Evolutionary conservation across 1,140 invertebrate genomes (phyloP).

Genomic region (Thereuonema tuberculata): DNA sequence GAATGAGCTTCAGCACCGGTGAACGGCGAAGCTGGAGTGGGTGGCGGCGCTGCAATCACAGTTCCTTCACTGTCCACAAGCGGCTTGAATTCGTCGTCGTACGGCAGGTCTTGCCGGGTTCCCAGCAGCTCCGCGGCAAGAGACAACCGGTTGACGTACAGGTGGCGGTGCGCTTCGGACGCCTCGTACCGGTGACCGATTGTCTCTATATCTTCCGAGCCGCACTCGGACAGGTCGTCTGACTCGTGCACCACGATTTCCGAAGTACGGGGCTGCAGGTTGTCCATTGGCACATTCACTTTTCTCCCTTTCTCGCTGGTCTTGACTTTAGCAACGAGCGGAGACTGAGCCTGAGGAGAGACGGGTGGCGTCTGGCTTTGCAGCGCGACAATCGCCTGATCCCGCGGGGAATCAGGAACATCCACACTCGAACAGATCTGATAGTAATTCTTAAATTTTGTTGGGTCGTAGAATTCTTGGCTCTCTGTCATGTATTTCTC

Average conservation of each 20-base stretch:
- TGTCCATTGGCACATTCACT: neutral
- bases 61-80: constrained; percentile 5
- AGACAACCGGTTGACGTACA: constrained; percentile 18
- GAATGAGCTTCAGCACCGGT: neutral
- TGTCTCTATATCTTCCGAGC: constrained; percentile 18
- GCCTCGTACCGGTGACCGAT: constrained; percentile 18
- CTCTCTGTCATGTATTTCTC: neutral
- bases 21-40: neutral
- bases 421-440: neutral
- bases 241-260: constrained; percentile 18
- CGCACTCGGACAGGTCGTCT: constrained; percentile 16
- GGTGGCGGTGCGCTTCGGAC: constrained; percentile 4
- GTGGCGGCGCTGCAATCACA: neutral
- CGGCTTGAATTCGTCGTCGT: constrained; percentile 18
- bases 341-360: neutral
- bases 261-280: neutral
- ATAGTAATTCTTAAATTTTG: neutral
- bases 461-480: neutral
- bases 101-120: constrained; percentile 17
- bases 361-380: neutral
- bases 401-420: constrained; percentile 2
- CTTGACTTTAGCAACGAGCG: neutral
- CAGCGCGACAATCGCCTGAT: neutral
- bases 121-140: constrained; percentile 18
- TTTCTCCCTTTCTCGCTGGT: neutral